phyloP scores from a whole-genome alignment of 2,797 vertebrate species.

The Muraenolepis orangiensis region DNA sequence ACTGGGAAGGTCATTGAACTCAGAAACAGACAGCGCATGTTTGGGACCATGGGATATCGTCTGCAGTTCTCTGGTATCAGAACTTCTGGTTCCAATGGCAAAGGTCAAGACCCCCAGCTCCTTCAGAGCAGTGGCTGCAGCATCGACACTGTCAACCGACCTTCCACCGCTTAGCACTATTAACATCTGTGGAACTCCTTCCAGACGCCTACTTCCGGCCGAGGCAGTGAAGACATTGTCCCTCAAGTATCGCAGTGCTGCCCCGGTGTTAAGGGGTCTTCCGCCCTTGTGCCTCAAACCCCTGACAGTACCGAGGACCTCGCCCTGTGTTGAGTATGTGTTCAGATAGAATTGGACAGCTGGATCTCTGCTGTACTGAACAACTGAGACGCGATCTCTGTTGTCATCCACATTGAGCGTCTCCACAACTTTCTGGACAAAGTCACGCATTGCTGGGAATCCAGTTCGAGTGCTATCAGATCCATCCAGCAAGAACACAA shows the following conservation, averaged over 20 bases:
- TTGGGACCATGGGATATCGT: conserved; percentile 13
- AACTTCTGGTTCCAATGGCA: conserved; percentile 22
- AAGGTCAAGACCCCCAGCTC: conserved; percentile 13
- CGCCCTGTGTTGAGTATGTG: conserved; percentile 19
- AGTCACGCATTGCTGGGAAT: background rate
- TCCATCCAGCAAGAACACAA: background rate
- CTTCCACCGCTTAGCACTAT: conserved; percentile 42
- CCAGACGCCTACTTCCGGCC: conserved; percentile 75
- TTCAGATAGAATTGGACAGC: conserved; percentile 30
- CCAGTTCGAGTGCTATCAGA: background rate
- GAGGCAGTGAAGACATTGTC: conserved; percentile 73
- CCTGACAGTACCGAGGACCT: conserved; percentile 11
- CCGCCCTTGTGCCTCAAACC: conserved; percentile 24
- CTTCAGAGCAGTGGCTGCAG: conserved; percentile 28
- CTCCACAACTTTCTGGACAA: conserved; percentile 47
- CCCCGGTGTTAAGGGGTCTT: conserved; percentile 29
- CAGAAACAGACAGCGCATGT: conserved; percentile 22
- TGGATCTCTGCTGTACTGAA: conserved; percentile 63
- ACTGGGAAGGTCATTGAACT: conserved; percentile 27
- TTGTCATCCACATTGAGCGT: conserved; percentile 52
- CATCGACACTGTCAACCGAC: conserved; percentile 27
- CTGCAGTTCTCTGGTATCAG: conserved; percentile 43
- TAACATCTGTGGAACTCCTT: conserved; percentile 54
- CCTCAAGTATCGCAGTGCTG: conserved; percentile 27
- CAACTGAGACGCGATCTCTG: conserved; percentile 56